Evolutionary conservation across 2,888 invertebrate genomes (phyloP).

Genomic region (Cryptocheilus praepositus): DNA sequence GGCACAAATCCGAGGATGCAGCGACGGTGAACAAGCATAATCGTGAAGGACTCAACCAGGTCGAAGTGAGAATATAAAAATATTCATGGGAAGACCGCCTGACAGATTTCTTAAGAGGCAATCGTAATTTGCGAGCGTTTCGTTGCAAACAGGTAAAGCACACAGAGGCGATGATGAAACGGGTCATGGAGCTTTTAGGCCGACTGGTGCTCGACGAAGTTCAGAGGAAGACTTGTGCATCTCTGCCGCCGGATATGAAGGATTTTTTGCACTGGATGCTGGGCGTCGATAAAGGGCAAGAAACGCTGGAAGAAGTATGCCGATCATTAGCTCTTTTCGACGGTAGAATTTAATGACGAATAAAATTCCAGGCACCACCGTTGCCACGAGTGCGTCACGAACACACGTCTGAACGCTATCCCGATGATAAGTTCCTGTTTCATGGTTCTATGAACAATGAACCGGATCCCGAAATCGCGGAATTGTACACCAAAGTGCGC

Average conservation of each 20-base stretch:
- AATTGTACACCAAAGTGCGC: slow-evolving; percentile 54
- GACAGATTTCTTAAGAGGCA: background rate
- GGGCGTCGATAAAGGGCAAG: slow-evolving; percentile 23
- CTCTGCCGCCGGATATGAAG: slow-evolving; percentile 54
- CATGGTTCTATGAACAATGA: slow-evolving; percentile 9
- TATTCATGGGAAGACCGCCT: background rate
- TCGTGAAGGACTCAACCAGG: slow-evolving; percentile 43
- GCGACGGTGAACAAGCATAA: slow-evolving; percentile 43
- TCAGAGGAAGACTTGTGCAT: slow-evolving; percentile 58
- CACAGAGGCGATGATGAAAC: slow-evolving; percentile 55
- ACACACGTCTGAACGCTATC: slow-evolving; percentile 9
- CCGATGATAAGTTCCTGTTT: slow-evolving; percentile 49
- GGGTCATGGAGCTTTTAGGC: slow-evolving; percentile 57
- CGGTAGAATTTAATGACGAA: background rate
- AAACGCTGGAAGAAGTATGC: slow-evolving; percentile 26
- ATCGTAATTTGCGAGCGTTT: background rate
- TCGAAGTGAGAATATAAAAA: slow-evolving; percentile 40
- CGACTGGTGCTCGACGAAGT: slow-evolving; percentile 60
- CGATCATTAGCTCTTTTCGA: background rate
- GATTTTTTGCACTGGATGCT: slow-evolving; percentile 63
- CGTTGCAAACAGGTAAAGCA: slow-evolving; percentile 48
- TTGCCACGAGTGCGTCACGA: slow-evolving; percentile 32
- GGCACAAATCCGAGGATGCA: slow-evolving; percentile 47
- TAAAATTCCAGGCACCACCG: slow-evolving; percentile 42
- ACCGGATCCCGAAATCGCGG: slow-evolving; percentile 31